Evolutionary conservation across 2,113 vertebrate genomes (phyloP).

Genomic region (Cololabis saira): DNA sequence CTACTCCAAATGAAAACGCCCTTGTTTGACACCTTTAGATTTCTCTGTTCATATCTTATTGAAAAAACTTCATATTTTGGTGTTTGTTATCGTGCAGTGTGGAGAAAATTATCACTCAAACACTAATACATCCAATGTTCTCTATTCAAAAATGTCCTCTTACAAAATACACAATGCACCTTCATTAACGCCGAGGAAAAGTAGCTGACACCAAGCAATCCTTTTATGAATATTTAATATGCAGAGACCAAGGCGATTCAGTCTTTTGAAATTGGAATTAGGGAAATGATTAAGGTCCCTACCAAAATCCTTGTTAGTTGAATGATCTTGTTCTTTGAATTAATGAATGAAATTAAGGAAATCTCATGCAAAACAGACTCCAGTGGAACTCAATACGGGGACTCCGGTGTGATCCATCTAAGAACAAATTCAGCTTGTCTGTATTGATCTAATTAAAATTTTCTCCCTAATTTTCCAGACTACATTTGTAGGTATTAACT

Average conservation of each 20-base stretch:
- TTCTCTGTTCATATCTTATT: too few species aligned
- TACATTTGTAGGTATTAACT: not conserved
- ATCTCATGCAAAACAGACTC: constrained; percentile 16
- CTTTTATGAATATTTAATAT: constrained; percentile 35
- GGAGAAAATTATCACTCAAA: too few species aligned
- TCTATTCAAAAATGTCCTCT: not conserved
- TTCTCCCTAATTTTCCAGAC: constrained; percentile 3
- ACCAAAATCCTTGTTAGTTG: constrained; percentile 21
- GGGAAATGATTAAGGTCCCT: constrained; percentile 38
- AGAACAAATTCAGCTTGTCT: not conserved
- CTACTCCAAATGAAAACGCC: too few species aligned
- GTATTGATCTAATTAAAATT: not conserved
- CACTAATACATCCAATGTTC: not conserved
- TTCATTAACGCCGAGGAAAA: constrained; percentile 17
- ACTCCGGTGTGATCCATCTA: not conserved
- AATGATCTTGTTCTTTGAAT: constrained; percentile 24
- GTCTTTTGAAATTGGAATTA: constrained; percentile 30
- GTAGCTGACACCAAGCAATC: constrained; percentile 18
- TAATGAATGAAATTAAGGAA: constrained; percentile 11
- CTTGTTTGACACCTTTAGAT: too few species aligned
- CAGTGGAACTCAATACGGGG: not conserved
- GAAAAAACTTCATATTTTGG: too few species aligned
- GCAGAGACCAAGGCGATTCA: constrained; percentile 32
- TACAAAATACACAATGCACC: constrained; percentile 3
- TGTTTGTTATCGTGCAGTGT: too few species aligned